Evolutionary conservation across 2,888 invertebrate species (phyloP).

Genomic region (Morpho helenor): DNA sequence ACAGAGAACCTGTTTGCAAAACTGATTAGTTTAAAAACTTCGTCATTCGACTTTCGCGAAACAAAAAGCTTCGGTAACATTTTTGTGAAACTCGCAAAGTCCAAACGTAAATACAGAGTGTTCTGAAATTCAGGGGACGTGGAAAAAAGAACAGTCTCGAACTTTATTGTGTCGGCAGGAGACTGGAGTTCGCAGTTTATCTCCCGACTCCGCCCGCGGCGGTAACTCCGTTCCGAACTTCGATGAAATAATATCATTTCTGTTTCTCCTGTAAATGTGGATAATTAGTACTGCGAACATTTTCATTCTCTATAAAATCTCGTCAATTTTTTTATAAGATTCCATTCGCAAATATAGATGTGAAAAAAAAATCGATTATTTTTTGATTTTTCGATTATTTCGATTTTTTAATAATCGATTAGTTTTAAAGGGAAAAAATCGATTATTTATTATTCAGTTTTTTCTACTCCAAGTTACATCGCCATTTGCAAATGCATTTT

Average conservation of each 20-base stretch:
- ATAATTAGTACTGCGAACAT: background rate
- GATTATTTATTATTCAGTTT: no score
- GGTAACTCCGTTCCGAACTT: slow-evolving; percentile 48
- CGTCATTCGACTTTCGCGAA: slow-evolving; percentile 28
- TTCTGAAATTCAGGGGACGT: slow-evolving; percentile 53
- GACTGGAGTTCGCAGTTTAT: slow-evolving; percentile 52
- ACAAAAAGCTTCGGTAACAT: slow-evolving; percentile 43
- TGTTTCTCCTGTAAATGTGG: background rate
- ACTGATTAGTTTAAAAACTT: slow-evolving; percentile 22
- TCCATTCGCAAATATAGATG: no score
- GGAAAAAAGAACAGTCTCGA: slow-evolving; percentile 42
- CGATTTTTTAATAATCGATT: no score
- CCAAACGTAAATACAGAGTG: slow-evolving; percentile 55
- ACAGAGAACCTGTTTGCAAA: slow-evolving; percentile 21
- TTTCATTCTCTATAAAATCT: no score
- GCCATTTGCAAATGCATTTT: background rate
- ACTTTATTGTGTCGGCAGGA: slow-evolving; percentile 55
- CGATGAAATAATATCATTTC: slow-evolving; percentile 46
- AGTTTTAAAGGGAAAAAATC: no score
- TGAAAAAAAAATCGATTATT: no score
- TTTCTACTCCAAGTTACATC: no score
- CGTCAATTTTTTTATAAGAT: background rate
- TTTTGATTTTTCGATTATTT: no score
- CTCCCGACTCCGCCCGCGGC: slow-evolving; percentile 39
- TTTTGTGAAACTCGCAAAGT: slow-evolving; percentile 48